Percentiles rank a stretch among this genome's conserved stretches.
Conservation (phyloP, 2,113 vertebrate genomes). For the Diadophis punctatus region DNA sequence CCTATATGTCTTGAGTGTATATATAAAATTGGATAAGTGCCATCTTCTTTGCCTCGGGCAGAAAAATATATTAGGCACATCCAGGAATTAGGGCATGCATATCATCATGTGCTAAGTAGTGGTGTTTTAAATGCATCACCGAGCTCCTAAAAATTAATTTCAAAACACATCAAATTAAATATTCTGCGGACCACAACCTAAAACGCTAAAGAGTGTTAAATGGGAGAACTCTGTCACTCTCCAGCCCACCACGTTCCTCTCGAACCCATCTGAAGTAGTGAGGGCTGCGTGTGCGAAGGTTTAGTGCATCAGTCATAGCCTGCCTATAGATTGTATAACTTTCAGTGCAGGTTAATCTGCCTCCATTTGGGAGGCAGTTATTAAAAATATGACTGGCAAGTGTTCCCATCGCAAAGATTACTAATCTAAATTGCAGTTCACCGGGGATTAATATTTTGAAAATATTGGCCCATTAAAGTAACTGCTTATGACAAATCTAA, state of each 20-base stretch:
- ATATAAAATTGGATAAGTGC: background rate
- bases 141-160: background rate
- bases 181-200: background rate
- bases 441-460: slow-evolving; percentile 34
- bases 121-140: background rate
- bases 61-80: background rate
- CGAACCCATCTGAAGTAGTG: slow-evolving; percentile 3
- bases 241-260: background rate
- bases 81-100: background rate
- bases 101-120: background rate
- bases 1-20: background rate
- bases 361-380: background rate
- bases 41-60: background rate
- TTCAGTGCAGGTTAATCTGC: background rate
- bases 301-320: background rate
- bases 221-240: background rate
- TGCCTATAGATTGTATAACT: background rate
- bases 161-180: background rate
- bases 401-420: background rate
- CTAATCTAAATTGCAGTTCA: slow-evolving; percentile 15
- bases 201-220: background rate
- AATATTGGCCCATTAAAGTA: background rate
- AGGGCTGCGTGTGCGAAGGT: background rate
- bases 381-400: slow-evolving; percentile 19
- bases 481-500: slow-evolving; percentile 26